phyloP scores from a whole-genome alignment of 2,888 invertebrate species.

The Chymomyza amoena region DNA sequence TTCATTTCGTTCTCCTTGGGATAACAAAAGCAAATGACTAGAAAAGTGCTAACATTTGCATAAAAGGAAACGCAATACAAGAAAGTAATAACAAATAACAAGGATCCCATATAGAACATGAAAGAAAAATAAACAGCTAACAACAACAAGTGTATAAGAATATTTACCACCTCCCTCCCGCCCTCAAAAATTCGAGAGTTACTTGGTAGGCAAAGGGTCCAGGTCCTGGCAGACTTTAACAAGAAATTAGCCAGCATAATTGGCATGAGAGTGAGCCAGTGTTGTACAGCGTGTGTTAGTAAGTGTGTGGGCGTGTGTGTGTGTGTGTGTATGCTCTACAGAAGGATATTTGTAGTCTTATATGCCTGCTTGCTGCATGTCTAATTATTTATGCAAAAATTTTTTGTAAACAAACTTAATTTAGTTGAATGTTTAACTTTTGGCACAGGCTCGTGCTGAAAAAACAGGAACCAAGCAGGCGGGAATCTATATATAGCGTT shows the following conservation, averaged over 20 bases:
- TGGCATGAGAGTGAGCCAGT: constrained; percentile 20
- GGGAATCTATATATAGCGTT: not conserved
- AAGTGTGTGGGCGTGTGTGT: not conserved
- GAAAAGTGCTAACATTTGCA: constrained; percentile 30
- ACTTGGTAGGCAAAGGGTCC: not conserved
- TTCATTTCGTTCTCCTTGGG: not conserved
- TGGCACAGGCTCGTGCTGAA: constrained; percentile 29
- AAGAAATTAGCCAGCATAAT: constrained; percentile 35
- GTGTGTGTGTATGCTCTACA: not conserved
- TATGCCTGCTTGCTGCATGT: constrained; percentile 7
- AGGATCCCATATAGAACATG: constrained; percentile 15
- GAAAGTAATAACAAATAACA: constrained; percentile 21
- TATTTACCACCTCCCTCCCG: no score
- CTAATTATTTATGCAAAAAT: constrained; percentile 70
- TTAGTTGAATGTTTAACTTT: constrained; percentile 69
- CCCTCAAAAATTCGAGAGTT: constrained; percentile 7
- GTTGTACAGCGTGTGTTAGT: not conserved
- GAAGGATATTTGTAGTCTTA: not conserved
- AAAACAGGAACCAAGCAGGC: not conserved
- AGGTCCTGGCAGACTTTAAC: constrained; percentile 5
- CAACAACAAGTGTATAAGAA: constrained; percentile 2
- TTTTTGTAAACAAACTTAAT: constrained; percentile 64
- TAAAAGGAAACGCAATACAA: constrained; percentile 15
- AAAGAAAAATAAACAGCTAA: constrained; percentile 26
- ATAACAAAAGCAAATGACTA: not conserved